These are phyloP conservation scores for Crossaster papposus DNA, from an alignment of 53 echinoderm and acorn worm species.

Conservation along the genomic window DNA sequence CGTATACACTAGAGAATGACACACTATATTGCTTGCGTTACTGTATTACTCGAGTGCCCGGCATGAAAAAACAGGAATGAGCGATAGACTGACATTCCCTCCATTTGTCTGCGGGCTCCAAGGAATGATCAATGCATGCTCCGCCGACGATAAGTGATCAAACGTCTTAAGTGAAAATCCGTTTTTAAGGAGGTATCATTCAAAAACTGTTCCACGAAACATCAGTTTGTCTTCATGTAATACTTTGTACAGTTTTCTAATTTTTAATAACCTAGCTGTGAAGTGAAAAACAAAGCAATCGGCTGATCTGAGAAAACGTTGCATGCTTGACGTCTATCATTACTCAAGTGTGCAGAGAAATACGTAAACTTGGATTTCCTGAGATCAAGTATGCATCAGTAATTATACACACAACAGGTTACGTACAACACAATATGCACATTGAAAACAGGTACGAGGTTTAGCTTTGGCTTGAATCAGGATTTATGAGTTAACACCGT, in stretches of 20 bases:
- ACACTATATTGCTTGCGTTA: slow-evolving; percentile 55
- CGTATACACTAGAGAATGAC: slow-evolving; percentile 60
- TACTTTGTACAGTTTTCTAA: background rate
- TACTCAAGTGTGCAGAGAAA: too few relatives aligned
- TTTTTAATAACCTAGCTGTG: too few relatives aligned
- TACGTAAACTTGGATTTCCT: too few relatives aligned
- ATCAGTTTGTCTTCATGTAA: background rate
- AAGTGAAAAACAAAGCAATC: too few relatives aligned
- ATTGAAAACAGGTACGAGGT: too few relatives aligned
- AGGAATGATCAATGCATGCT: slow-evolving; percentile 9
- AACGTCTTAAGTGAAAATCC: background rate
- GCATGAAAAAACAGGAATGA: slow-evolving; percentile 32
- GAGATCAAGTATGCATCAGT: too few relatives aligned
- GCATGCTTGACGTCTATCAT: too few relatives aligned
- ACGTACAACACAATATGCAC: too few relatives aligned
- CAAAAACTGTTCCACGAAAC: background rate
- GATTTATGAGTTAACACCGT: background rate
- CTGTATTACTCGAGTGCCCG: slow-evolving; percentile 57
- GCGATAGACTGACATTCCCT: slow-evolving; percentile 40
- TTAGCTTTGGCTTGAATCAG: background rate
- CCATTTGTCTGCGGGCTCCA: slow-evolving; percentile 16
- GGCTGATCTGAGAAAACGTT: too few relatives aligned
- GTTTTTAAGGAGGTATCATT: background rate
- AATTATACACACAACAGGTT: too few relatives aligned
- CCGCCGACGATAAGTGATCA: slow-evolving; percentile 10